Evolutionary conservation across 2,888 invertebrate genomes (phyloP), one percentile per base, ranked within the genome.

Genomic region (Ectemnius lituratus): DNA sequence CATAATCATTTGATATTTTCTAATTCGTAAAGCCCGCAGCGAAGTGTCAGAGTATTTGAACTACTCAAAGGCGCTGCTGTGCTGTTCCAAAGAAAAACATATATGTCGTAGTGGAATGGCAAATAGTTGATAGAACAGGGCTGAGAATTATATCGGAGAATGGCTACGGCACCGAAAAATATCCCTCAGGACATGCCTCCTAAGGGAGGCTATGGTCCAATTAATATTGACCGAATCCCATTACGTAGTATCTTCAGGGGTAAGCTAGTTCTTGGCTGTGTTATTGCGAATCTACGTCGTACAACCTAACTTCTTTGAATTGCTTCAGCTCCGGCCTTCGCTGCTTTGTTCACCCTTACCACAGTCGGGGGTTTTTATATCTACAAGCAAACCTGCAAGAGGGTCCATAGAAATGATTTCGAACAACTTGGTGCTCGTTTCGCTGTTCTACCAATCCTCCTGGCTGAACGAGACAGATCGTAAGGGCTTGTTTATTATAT

Each of bases 121-220:
- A 11, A 37, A 37, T 8, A 6, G 37, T 1, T 11, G 37, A 37
- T 37, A 37, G 37, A 37, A 37, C 6, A 11, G 37, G 37, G 37
- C 37, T 11, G 37, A 37, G 8, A 6, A 37, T 8, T 37, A 6
- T 8, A 37, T 37, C 37, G 37, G 37, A 37, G 37, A 6, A 37
- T 37, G 37, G 4, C 37, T 2, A 37, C 8, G 37, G 8, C 37
- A 37, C 6, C 37, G 52, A 92, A 90, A 84, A 92, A 91, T 88
- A 74, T 77, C 27, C 80, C 85, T 0, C 99, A 99, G 92, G 99
- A 99, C 92, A 93, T 99, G 94, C 98, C 99, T 87, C 99, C 99
- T 76, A 91, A 93, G 68, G 98, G 98, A 88, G 99, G 99, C 82
- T 99, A 98, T 90, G 93, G 94, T 80, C 93, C 95, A 20, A 95